phyloP scores from a whole-genome alignment of 2,888 invertebrate species.

The Dendrolimus pini region DNA sequence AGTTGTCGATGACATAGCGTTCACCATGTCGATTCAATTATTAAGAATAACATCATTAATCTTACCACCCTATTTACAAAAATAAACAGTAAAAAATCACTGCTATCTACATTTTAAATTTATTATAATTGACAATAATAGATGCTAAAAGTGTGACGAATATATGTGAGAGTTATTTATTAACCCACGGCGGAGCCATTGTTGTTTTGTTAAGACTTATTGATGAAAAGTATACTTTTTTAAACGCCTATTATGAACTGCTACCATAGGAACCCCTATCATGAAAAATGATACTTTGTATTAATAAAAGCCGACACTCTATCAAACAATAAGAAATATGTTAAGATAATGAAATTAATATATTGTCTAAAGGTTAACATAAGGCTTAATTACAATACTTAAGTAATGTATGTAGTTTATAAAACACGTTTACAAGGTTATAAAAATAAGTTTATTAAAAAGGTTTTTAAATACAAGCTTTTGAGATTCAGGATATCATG shows the following conservation, averaged over 20 bases:
- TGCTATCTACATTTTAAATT: constrained; percentile 23
- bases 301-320: neutral
- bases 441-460: too few relatives aligned
- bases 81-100: neutral
- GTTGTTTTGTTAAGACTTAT: constrained; percentile 26
- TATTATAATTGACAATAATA: constrained; percentile 47
- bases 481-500: too few relatives aligned
- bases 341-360: too few relatives aligned
- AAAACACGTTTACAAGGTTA: too few relatives aligned
- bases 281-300: constrained; percentile 24
- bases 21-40: neutral
- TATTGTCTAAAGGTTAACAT: too few relatives aligned
- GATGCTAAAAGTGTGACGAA: constrained; percentile 62
- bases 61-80: neutral
- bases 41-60: neutral
- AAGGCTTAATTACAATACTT: too few relatives aligned
- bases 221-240: constrained; percentile 51
- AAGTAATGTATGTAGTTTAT: too few relatives aligned
- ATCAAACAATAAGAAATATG: too few relatives aligned
- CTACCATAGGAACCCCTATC: constrained; percentile 56
- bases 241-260: constrained; percentile 33
- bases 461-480: too few relatives aligned
- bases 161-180: constrained; percentile 50
- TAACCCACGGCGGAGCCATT: constrained; percentile 22
- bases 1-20: too few relatives aligned